Conservation (phyloP, 2,888 invertebrate genomes). For the Hermaeophaga mercurialis region DNA sequence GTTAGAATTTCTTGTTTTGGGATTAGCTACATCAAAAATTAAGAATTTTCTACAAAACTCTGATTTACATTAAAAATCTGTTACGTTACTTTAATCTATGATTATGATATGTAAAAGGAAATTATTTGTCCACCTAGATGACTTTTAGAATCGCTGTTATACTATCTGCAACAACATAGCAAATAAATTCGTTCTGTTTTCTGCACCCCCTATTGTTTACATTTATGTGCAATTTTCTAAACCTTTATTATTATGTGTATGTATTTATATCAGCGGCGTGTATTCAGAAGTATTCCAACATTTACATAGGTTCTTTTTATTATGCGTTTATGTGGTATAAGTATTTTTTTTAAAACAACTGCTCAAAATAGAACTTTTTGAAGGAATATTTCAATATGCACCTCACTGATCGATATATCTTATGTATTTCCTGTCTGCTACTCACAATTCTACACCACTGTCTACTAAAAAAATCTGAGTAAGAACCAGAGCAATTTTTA, state of each 20-base stretch:
- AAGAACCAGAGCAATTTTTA: slow-evolving; percentile 20
- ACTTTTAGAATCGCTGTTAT: background rate
- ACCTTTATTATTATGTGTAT: slow-evolving; percentile 8
- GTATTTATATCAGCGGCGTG: slow-evolving; percentile 22
- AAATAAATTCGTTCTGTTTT: slow-evolving; percentile 23
- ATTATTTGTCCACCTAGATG: slow-evolving; percentile 3
- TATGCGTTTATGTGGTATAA: too few species aligned
- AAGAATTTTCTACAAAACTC: too few species aligned
- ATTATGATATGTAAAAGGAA: background rate
- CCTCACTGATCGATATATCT: slow-evolving; percentile 18
- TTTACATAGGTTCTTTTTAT: too few species aligned
- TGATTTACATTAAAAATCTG: too few species aligned
- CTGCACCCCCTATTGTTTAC: slow-evolving; percentile 24
- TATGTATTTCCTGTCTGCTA: slow-evolving; percentile 16
- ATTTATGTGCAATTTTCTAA: slow-evolving; percentile 14
- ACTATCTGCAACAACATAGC: slow-evolving; percentile 12
- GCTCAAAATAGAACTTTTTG: too few species aligned
- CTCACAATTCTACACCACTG: slow-evolving; percentile 13
- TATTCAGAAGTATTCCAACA: too few species aligned
- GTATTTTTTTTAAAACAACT: too few species aligned
- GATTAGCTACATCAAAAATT: too few species aligned
- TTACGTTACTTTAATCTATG: too few species aligned
- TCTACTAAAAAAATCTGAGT: slow-evolving; percentile 16
- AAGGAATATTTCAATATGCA: too few species aligned
- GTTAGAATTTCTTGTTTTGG: too few species aligned